Evolutionary conservation across 1,140 invertebrate genomes (phyloP).

Genomic region (Vanessa tameamea): DNA sequence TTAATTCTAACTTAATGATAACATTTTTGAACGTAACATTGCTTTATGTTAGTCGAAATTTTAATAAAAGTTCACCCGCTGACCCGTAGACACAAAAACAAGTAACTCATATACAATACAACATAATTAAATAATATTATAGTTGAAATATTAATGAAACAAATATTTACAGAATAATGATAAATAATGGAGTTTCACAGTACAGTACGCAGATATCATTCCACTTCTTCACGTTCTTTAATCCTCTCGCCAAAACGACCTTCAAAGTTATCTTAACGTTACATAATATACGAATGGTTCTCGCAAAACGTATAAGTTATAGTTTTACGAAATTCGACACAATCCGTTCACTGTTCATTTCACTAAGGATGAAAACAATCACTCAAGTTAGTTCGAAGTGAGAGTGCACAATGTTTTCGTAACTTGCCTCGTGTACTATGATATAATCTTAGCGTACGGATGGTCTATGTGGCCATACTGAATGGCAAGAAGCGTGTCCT

Average conservation of each 20-base stretch:
- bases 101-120: background rate
- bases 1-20: background rate
- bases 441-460: conserved; percentile 86
- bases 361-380: conserved; percentile 10
- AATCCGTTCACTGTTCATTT: background rate
- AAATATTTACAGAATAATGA: conserved; percentile 21
- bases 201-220: background rate
- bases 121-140: background rate
- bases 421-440: conserved; percentile 46
- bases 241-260: background rate
- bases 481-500: conserved; percentile 89
- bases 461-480: conserved; percentile 92
- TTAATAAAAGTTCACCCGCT: conserved; percentile 3
- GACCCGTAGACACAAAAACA: background rate
- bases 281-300: background rate
- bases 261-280: background rate
- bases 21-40: background rate
- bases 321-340: background rate
- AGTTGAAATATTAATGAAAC: conserved; percentile 10
- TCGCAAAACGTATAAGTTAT: background rate
- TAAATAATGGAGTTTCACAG: conserved; percentile 8
- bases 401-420: conserved; percentile 6
- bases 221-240: background rate
- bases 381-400: conserved; percentile 15
- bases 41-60: background rate